phyloP scores from a whole-genome alignment of 2,888 invertebrate genomes.

The Calameuta idolon region DNA sequence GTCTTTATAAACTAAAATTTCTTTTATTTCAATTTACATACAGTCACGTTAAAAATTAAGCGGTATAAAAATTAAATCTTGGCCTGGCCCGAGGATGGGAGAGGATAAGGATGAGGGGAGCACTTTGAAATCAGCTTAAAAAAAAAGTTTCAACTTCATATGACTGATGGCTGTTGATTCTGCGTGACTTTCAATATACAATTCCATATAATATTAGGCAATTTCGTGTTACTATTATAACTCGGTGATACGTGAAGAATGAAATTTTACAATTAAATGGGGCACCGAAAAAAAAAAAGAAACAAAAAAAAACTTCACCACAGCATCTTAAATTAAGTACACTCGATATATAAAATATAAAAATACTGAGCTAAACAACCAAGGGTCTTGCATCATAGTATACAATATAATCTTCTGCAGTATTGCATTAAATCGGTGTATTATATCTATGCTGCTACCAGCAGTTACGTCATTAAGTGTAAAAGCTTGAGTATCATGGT shows the following conservation, averaged over 20 bases:
- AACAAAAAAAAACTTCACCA: constrained; percentile 40
- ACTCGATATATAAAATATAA: constrained; percentile 58
- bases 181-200: constrained; percentile 41
- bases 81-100: constrained; percentile 16
- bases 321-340: constrained; percentile 62
- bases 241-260: constrained; percentile 19
- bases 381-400: constrained; percentile 29
- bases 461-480: constrained; percentile 57
- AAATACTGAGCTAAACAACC: constrained; percentile 64
- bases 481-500: constrained; percentile 64
- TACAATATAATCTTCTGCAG: constrained; percentile 19
- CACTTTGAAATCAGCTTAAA: constrained; percentile 23
- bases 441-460: constrained; percentile 44
- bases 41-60: constrained; percentile 60
- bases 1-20: constrained; percentile 53
- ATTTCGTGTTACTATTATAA: constrained; percentile 20
- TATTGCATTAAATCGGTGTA: constrained; percentile 29
- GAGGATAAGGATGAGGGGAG: neutral
- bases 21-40: constrained; percentile 61
- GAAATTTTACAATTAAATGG: constrained; percentile 37
- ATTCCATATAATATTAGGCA: constrained; percentile 42
- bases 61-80: constrained; percentile 57
- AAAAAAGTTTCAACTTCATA: constrained; percentile 19
- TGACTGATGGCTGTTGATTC: constrained; percentile 16
- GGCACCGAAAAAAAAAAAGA: constrained; percentile 41